These are phyloP conservation scores for Ruditapes philippinarum DNA, from an alignment of 1,140 invertebrate genomes.

Conservation along the genomic window DNA sequence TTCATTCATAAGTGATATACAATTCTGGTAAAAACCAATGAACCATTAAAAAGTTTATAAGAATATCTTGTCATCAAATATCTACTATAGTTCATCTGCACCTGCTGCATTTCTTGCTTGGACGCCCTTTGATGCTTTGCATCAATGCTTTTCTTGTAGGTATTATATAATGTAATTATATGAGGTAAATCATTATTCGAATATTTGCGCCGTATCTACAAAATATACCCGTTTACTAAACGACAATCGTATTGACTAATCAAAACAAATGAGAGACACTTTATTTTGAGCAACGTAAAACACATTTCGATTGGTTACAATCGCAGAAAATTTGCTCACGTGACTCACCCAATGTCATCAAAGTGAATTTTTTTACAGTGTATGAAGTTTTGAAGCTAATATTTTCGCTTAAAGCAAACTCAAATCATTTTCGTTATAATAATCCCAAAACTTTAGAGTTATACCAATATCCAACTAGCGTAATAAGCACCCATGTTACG, in stretches of 20 bases:
- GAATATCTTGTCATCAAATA: too few species aligned
- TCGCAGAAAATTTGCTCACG: slow-evolving; percentile 21
- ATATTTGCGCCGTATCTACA: neutral
- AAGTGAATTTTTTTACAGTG: slow-evolving; percentile 48
- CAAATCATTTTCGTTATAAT: neutral
- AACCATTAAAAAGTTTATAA: too few species aligned
- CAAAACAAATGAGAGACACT: neutral
- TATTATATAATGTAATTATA: too few species aligned
- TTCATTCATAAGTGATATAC: too few species aligned
- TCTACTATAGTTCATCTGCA: too few species aligned
- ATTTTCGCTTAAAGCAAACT: neutral
- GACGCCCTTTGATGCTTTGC: too few species aligned
- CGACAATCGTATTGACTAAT: neutral
- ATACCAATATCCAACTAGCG: neutral
- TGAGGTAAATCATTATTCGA: too few species aligned
- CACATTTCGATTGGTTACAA: neutral
- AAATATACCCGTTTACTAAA: too few species aligned
- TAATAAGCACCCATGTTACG: neutral
- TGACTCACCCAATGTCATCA: slow-evolving; percentile 68
- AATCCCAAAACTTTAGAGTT: neutral
- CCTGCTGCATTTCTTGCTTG: too few species aligned
- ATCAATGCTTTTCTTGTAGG: too few species aligned
- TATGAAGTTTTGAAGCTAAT: neutral
- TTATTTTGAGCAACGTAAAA: neutral
- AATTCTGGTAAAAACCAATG: too few species aligned